Conservation (phyloP, 2,113 vertebrate species). For the Protobothrops flavoviridis region DNA sequence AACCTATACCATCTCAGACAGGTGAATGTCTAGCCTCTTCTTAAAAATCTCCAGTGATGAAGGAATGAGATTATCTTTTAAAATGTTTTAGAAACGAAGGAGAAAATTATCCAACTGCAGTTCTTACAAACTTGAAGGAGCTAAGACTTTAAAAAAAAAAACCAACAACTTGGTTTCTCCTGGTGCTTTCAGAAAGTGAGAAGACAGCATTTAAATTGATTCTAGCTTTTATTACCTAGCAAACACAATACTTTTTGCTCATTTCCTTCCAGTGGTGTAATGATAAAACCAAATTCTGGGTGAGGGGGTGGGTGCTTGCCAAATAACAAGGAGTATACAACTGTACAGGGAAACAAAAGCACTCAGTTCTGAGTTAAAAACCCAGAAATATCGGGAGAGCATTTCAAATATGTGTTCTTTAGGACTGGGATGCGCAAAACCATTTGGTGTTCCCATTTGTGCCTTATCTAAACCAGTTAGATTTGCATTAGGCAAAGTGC, state of each 20-base stretch:
- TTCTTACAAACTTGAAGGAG: constrained; percentile 63
- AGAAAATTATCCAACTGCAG: constrained; percentile 40
- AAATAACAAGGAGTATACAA: constrained; percentile 30
- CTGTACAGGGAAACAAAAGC: not conserved
- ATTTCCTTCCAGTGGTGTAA: constrained; percentile 34
- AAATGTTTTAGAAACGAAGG: constrained; percentile 50
- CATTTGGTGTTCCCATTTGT: not conserved
- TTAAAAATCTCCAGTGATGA: too few species aligned
- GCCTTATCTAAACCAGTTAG: not conserved
- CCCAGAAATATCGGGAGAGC: not conserved
- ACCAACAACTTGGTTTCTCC: constrained; percentile 55
- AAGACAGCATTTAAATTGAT: constrained; percentile 57
- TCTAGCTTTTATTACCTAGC: constrained; percentile 58
- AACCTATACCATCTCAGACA: too few species aligned
- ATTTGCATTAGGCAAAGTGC: too few species aligned
- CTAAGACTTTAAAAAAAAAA: constrained; percentile 48
- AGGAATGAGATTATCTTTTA: not conserved
- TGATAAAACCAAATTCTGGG: constrained; percentile 28
- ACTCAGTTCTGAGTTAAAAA: not conserved
- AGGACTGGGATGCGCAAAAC: not conserved
- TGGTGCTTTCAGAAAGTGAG: constrained; percentile 53
- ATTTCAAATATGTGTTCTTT: not conserved
- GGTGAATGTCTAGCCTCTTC: too few species aligned
- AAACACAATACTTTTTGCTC: constrained; percentile 48
- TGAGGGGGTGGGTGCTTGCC: not conserved